These are phyloP conservation scores for Biston stratarius DNA, from an alignment of 2,888 invertebrate species.

Conservation along the genomic window DNA sequence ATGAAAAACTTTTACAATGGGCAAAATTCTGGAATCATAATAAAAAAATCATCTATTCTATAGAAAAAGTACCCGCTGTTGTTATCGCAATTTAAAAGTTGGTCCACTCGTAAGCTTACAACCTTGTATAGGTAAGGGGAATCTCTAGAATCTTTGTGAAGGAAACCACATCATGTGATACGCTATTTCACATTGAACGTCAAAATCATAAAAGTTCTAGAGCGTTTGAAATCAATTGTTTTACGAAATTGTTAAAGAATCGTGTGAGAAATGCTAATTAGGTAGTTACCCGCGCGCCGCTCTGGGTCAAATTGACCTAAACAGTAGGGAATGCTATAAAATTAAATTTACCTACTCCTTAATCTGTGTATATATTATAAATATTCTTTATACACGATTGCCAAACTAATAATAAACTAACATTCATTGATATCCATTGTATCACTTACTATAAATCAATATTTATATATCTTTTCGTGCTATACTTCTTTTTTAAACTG, in stretches of 20 bases:
- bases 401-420: conserved; percentile 18
- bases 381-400: conserved; percentile 10
- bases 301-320: conserved; percentile 34
- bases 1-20: not conserved
- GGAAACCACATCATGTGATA: too few species aligned
- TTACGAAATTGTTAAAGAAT: not conserved
- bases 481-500: conserved; percentile 3
- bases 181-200: too few species aligned
- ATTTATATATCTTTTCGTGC: not conserved
- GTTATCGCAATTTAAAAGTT: too few species aligned
- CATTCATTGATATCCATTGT: conserved; percentile 6
- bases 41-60: too few species aligned
- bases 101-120: too few species aligned
- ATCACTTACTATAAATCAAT: conserved; percentile 1
- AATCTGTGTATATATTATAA: not conserved
- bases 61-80: not conserved
- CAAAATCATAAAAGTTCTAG: not conserved
- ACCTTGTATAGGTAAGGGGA: not conserved
- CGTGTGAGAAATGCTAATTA: too few species aligned
- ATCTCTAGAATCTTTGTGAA: not conserved
- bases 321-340: not conserved
- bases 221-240: conserved; percentile 1
- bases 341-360: not conserved
- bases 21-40: too few species aligned
- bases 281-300: conserved; percentile 1